Evolutionary conservation across 2,797 vertebrate species (phyloP), one percentile per base, ranked within the genome.

Genomic region (Crenichthys baileyi): DNA sequence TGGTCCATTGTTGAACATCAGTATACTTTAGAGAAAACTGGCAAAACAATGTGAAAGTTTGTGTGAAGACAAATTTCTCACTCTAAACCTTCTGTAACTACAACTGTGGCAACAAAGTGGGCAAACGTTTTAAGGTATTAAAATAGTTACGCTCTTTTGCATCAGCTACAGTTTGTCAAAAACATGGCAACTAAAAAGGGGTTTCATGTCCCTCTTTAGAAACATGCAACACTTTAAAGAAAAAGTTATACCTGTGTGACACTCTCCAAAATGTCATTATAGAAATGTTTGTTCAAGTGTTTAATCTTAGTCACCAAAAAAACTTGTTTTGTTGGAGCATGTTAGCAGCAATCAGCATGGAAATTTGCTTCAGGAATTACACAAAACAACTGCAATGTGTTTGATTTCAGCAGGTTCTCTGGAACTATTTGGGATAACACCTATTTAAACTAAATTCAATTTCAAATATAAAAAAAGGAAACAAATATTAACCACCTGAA

Each of bases 231-330:
- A 71, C 31, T 6, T 31, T 22, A 82, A 56, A 56, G 82, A 87
- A 79, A 46, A 7, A 7, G 36, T 67, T 39, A 76, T 83, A 44
- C 83, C 81, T 88, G 80, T 87, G 85, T 73, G 72, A 29, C 29
- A 61, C 55, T 67, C 75, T 82, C 77, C 78, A 87, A 85, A 87
- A 84, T 90, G 46, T 48, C 44, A 26, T 60, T 39, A 36, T n/a
- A 73, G 15, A 73, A 73, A 16, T 39, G 55, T 67, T 65, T 80
- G 24, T 26, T 79, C 24, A 12, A 46, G 2, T 79, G 58, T 31
- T 80, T 90, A 60, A 84, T 88, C 36, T 36, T 36, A 36, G n/a
- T 13, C 13, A 60, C 12, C 6, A 60, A 12, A 60, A 60, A 60
- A 60, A n/a, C 56, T 26, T 29, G 0, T 56, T 29, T 29, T 15